Evolutionary conservation across 2,888 invertebrate species (phyloP).

Genomic region (Protonemura montana): DNA sequence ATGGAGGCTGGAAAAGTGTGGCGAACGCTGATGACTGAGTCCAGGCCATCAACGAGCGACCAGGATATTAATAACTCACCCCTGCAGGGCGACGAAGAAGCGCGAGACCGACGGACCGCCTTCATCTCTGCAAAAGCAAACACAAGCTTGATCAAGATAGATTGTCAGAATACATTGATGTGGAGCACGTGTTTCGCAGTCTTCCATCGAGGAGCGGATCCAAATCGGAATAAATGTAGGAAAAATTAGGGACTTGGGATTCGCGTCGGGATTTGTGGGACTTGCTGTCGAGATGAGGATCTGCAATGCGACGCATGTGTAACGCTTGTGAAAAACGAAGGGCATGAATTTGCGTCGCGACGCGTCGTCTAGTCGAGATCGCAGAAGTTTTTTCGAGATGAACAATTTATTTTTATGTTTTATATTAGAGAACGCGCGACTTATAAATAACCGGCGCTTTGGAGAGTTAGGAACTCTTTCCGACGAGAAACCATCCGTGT

Average conservation of each 20-base stretch:
- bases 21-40: background rate
- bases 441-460: background rate
- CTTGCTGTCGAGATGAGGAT: background rate
- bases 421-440: background rate
- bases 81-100: conserved; percentile 1
- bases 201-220: background rate
- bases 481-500: background rate
- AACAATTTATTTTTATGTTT: background rate
- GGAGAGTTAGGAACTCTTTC: background rate
- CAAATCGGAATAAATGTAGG: background rate
- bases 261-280: background rate
- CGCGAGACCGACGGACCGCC: conserved; percentile 18
- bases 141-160: background rate
- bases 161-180: background rate
- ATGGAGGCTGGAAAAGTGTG: background rate
- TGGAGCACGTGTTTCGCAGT: background rate
- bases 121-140: conserved; percentile 19
- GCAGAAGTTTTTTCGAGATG: background rate
- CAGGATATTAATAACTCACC: conserved; percentile 33
- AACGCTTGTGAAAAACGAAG: background rate
- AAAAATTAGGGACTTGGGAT: background rate
- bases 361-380: background rate
- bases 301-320: background rate
- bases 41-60: background rate
- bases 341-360: background rate